Evolutionary conservation across 1,140 invertebrate species (phyloP).

Genomic region (Caenorhabditis tropicalis): DNA sequence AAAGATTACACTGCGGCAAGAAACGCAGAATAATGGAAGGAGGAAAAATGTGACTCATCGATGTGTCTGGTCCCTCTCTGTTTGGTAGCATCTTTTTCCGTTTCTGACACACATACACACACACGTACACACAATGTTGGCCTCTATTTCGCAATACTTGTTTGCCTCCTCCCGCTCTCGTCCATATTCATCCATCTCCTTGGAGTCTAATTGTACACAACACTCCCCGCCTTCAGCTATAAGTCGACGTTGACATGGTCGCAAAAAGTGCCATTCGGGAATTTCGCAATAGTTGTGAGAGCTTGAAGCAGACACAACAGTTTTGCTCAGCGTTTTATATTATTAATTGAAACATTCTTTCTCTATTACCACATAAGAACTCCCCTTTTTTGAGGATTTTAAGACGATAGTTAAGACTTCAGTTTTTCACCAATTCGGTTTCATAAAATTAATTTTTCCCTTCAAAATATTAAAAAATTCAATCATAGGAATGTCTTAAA

Average conservation of each 20-base stretch:
- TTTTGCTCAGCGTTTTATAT: too few relatives aligned
- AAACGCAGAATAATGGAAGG: neutral
- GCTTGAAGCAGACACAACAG: too few relatives aligned
- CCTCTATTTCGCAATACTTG: conserved; percentile 9
- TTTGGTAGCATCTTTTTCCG: neutral
- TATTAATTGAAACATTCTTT: too few relatives aligned
- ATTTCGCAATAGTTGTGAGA: conserved; percentile 28
- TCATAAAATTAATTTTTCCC: too few relatives aligned
- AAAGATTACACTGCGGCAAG: neutral
- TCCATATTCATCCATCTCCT: conserved; percentile 28
- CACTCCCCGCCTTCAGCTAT: neutral
- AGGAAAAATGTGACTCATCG: neutral
- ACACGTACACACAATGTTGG: neutral
- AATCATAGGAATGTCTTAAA: too few relatives aligned
- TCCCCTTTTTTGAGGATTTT: too few relatives aligned
- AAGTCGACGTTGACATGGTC: conserved; percentile 13
- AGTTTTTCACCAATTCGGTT: neutral
- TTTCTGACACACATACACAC: neutral
- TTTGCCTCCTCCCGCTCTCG: neutral
- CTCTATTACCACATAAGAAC: too few relatives aligned
- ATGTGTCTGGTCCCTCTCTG: neutral
- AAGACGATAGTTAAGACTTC: too few relatives aligned
- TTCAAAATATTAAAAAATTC: too few relatives aligned
- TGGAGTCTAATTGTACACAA: conserved; percentile 32
- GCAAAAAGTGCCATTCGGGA: neutral